These are phyloP conservation scores for Pseudonaja textilis DNA, from an alignment of 2,113 vertebrate genomes.

Conservation along the genomic window DNA sequence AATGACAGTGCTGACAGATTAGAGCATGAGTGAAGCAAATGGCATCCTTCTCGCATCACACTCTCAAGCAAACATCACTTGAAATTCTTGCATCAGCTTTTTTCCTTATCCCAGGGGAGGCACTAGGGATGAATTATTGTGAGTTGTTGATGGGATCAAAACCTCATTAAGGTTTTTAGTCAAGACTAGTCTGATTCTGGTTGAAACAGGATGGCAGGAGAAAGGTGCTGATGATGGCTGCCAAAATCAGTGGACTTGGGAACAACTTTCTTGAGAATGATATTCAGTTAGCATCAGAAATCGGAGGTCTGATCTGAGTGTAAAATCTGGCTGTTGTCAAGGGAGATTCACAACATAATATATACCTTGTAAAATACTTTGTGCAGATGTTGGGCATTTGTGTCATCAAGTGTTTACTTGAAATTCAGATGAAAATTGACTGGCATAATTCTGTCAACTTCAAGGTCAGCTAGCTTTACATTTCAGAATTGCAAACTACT, in stretches of 20 bases:
- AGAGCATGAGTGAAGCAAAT: constrained; percentile 53
- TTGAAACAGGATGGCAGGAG: constrained; percentile 13
- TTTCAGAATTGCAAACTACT: background rate
- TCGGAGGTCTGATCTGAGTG: background rate
- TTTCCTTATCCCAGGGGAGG: constrained; percentile 41
- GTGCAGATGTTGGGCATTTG: background rate
- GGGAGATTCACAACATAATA: fast-evolving
- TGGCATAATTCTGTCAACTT: background rate
- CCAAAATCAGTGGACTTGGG: constrained; percentile 12
- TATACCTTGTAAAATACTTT: fast-evolving
- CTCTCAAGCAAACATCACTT: constrained; percentile 63
- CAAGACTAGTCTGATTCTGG: constrained; percentile 38
- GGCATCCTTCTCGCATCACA: constrained; percentile 61
- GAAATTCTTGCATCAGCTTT: constrained; percentile 64
- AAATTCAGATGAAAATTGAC: background rate
- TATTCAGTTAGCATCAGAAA: background rate
- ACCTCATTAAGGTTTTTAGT: constrained; percentile 65
- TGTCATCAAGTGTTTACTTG: constrained; percentile 16
- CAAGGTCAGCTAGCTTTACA: background rate
- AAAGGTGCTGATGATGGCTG: constrained; percentile 32
- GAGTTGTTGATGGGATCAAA: constrained; percentile 64
- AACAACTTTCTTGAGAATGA: constrained; percentile 17
- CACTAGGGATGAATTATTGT: constrained; percentile 44
- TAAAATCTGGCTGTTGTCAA: background rate
- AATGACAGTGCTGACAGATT: constrained; percentile 65